Evolutionary conservation across 2,888 invertebrate species (phyloP), one percentile per base, ranked within the genome.

Genomic region (Yponomeuta evonymella): DNA sequence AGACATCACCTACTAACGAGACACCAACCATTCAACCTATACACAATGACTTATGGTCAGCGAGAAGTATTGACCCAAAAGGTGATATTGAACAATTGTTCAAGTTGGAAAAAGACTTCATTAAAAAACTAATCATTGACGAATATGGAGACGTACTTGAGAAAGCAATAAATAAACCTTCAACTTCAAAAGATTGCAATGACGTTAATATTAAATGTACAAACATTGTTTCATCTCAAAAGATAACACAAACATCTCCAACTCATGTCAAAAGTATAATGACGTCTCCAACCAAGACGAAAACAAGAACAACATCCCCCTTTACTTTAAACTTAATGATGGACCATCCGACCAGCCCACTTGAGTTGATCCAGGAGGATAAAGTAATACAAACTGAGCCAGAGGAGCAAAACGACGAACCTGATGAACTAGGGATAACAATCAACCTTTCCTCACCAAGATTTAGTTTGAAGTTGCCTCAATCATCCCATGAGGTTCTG

Each of bases 221-320:
- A 67, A 91, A 90, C 74, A 73, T 83, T 4, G 74, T 79, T 23
- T 80, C 85, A 1, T 78, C 78, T 12, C 90, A 87, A 68, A 92
- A 92, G 76, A 85, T 87, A 70, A 93, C 92, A 3, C 93, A 93
- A 76, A 93, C 93, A 0, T 91, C 92, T 8, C 92, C 92, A 3
- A 85, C 88, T 51, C 89, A 82, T 64, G 87, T 87, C 0, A 90
- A 89, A 77, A 81, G 84, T 76, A 83, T 89, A 0, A 92, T 90
- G 91, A 93, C 92, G 1, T 93, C 92, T 23, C 92, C 93, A 6
- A 86, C 83, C 33, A 83, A 74, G 75, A 87, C 87, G 15, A 90
- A 90, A 76, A 89, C 89, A 1, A 84, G 91, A 73, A 85, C 90
- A 0, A 92, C 92, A 15, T 92, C 93, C 2, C 90, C 92, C 23